Base-by-base conservation (phyloP, 2,888 invertebrate species). In the Leucania comma region DNA sequence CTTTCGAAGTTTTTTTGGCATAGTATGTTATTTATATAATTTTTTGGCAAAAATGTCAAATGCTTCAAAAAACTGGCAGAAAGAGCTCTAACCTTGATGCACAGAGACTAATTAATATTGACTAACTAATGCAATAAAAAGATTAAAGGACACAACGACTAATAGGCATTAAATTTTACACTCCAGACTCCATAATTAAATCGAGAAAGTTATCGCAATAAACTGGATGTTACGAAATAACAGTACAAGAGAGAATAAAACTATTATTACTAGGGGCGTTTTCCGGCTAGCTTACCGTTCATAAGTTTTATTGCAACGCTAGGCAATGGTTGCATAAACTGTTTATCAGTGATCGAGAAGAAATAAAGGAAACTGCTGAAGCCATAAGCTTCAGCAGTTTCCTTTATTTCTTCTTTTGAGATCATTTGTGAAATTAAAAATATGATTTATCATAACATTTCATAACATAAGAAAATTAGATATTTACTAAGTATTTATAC, bases 151-250 rank as follows among this genome's bases (percentile, higher is more conserved):
- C 42, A 65, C 29, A 24, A 75, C 73, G 74, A 76, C 74, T 68
- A 72, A 24, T n/a, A n/a, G 9, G 17, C 66, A 72, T 68, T 66
- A 67, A 72, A 58, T 67, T 81, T 83, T 66, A 84, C 73, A 68
- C 59, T 75, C 57, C 63, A 71, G 58, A 58, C 65, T 61, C 62
- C 72, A 68, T 78, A 72, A 82, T 86, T 77, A 82, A 83, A 81
- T 80, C 72, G 78, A 67, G 58, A 80, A 86, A 85, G 76, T 85
- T 80, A 78, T 72, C 53, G 67, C 59, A 76, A 69, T 83, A 79
- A 83, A 81, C 69, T 74, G 54, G 56, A 61, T 67, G 74, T 80
- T 78, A 75, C 70, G 67, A 78, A 85, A 85, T 83, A 83, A 71
- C 68, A 66, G 58, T 69, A 59, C 46, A 50, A 72, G 61, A 80